phyloP scores from a whole-genome alignment of 2,113 vertebrate genomes.

The Corythaixoides concolor region DNA sequence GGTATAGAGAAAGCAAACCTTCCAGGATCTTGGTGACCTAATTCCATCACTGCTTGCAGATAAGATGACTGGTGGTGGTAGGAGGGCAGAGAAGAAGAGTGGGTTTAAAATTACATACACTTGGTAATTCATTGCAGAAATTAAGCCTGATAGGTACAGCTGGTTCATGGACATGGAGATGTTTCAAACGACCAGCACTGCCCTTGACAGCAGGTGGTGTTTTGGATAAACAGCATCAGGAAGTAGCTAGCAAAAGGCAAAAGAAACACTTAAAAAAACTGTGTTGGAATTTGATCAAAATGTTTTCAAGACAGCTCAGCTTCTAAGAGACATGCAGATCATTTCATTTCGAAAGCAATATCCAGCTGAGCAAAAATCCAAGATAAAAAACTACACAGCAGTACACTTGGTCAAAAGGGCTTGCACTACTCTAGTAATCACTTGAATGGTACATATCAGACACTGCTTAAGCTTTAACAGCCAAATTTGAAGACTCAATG shows the following conservation, averaged over 20 bases:
- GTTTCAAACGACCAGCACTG: not conserved
- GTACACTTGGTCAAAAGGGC: not conserved
- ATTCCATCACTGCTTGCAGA: conserved; percentile 2
- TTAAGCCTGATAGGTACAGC: not conserved
- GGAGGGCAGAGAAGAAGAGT: not conserved
- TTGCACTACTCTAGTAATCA: not conserved
- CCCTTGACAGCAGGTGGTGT: conserved; percentile 24
- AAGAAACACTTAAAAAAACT: conserved; percentile 13
- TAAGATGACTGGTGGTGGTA: not conserved
- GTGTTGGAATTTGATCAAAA: not conserved
- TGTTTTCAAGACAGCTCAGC: conserved; percentile 9
- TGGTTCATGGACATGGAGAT: not conserved
- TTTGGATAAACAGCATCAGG: conserved; percentile 33
- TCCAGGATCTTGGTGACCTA: not conserved
- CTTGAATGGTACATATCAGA: not conserved
- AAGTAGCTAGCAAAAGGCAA: conserved; percentile 28
- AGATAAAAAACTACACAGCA: not conserved
- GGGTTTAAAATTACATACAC: not conserved
- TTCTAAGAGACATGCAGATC: not conserved
- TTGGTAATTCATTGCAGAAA: conserved; percentile 19
- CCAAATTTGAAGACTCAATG: not conserved
- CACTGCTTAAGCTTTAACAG: not conserved
- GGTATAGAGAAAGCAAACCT: not conserved
- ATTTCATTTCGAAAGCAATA: conserved; percentile 7
- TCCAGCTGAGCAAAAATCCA: not conserved